Evolutionary conservation across 2,113 vertebrate genomes (phyloP), one percentile per base, ranked within the genome.

Genomic region (Tragelaphus buxtoni): DNA sequence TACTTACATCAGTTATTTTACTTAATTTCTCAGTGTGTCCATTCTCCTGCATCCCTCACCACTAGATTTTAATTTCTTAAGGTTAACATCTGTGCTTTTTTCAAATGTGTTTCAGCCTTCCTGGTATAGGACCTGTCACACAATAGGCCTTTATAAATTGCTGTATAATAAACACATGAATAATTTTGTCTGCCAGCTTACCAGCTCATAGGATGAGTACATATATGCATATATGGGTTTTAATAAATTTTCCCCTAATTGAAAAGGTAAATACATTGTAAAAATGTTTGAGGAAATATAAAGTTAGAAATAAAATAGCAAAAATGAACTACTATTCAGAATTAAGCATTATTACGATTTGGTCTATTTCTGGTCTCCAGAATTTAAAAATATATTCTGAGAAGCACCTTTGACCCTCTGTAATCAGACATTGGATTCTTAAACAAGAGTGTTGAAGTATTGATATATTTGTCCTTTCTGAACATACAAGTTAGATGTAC

Each of bases 41-140:
- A n/a, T 76, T 76, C 30, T 22, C 6, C 7, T 58, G 1, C 30
- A 45, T 90, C 11, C 4, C 18, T 93, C 7, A 47, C 24, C 30
- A 72, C 28, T 80, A 76, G 47, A 76, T 94, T 86, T 92, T 94
- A 76, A 80, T 65, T 91, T 82, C 74, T 95, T 58, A 92, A 96
- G 14, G 3, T n/a, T 42, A 61, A 9, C 12, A 32, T 28, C 32
- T 56, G 1, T 96, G 32, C 56, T 82, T 0, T 77, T 92, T 90
- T 92, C 28, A 92, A 87, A 83, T 35, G 4, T 60, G 13, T 87
- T 94, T 90, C 30, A 53, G 24, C 28, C 28, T 81, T 92, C 80
- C 45, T 76, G 14, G 24, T 76, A 56, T 20, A 79, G 35, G 35
- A 72, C 24, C 45, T 53, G 18, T 39, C 26, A 74, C 16, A 79